phyloP scores from a whole-genome alignment of 1,140 invertebrate genomes.

The Reticulitermes speratus region DNA sequence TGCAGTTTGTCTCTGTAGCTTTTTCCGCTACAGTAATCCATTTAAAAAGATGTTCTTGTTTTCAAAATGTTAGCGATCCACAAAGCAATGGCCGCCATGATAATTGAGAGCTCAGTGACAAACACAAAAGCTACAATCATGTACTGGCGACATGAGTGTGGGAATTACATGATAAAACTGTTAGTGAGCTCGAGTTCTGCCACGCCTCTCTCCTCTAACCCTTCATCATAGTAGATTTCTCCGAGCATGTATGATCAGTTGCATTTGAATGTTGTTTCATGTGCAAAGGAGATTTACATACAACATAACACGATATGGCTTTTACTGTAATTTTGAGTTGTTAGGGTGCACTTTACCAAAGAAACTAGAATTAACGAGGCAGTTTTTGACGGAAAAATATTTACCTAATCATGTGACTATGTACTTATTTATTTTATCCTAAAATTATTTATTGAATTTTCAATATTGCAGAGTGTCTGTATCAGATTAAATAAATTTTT shows the following conservation, averaged over 20 bases:
- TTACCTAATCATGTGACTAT: too few species aligned
- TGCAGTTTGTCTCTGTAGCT: neutral
- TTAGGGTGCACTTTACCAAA: too few species aligned
- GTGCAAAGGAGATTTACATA: neutral
- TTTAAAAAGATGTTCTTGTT: neutral
- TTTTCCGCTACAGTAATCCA: neutral
- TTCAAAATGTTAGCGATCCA: neutral
- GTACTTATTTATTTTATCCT: too few species aligned
- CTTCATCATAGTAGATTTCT: too few species aligned
- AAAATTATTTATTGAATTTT: too few species aligned
- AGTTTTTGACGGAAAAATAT: too few species aligned
- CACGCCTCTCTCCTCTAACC: too few species aligned
- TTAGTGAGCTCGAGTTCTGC: neutral
- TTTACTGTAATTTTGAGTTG: too few species aligned
- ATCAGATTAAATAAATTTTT: too few species aligned
- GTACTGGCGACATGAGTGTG: neutral
- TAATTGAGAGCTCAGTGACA: neutral
- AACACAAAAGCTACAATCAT: neutral
- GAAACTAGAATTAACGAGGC: too few species aligned
- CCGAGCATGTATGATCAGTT: neutral
- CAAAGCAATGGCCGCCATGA: neutral
- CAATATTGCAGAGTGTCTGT: too few species aligned
- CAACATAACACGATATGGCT: too few species aligned
- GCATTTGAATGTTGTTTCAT: neutral
- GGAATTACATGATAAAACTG: neutral